These are phyloP conservation scores for Cheilosia grossa DNA, from an alignment of 2,888 invertebrate species.

Conservation along the genomic window DNA sequence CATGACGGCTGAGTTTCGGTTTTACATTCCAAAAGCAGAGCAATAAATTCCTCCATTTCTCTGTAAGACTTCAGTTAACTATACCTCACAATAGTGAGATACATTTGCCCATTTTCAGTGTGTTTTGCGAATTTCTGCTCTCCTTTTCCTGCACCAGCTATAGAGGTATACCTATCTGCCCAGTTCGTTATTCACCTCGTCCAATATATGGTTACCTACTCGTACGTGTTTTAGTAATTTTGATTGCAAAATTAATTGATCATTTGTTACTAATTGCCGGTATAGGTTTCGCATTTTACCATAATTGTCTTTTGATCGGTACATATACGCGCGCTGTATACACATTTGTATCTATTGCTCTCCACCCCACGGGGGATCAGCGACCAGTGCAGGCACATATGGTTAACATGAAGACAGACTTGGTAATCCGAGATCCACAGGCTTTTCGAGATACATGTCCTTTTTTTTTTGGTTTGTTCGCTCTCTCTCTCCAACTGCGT, in stretches of 20 bases:
- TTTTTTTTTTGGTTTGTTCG: constrained; percentile 28
- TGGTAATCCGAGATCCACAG: constrained; percentile 54
- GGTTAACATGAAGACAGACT: constrained; percentile 44
- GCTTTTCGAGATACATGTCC: constrained; percentile 58
- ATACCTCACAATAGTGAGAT: constrained; percentile 15
- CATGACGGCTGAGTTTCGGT: constrained; percentile 32
- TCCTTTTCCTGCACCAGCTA: constrained; percentile 27
- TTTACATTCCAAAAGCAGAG: constrained; percentile 38
- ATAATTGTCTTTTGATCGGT: constrained; percentile 68
- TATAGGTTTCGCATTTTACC: constrained; percentile 79
- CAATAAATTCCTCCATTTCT: neutral
- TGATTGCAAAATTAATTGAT: constrained; percentile 82
- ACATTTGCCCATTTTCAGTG: constrained; percentile 58
- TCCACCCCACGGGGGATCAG: constrained; percentile 65
- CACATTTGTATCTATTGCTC: constrained; percentile 62
- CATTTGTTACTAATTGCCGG: constrained; percentile 82
- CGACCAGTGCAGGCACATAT: constrained; percentile 41
- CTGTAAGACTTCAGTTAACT: neutral
- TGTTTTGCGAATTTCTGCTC: constrained; percentile 39
- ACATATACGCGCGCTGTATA: constrained; percentile 29
- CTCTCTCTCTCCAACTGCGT: constrained; percentile 36
- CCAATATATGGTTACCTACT: constrained; percentile 15
- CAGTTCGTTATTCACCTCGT: constrained; percentile 22
- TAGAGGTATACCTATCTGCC: neutral
- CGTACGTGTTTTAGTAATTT: constrained; percentile 74